Evolutionary conservation across 2,888 invertebrate species (phyloP).

Genomic region (Diadromus collaris): DNA sequence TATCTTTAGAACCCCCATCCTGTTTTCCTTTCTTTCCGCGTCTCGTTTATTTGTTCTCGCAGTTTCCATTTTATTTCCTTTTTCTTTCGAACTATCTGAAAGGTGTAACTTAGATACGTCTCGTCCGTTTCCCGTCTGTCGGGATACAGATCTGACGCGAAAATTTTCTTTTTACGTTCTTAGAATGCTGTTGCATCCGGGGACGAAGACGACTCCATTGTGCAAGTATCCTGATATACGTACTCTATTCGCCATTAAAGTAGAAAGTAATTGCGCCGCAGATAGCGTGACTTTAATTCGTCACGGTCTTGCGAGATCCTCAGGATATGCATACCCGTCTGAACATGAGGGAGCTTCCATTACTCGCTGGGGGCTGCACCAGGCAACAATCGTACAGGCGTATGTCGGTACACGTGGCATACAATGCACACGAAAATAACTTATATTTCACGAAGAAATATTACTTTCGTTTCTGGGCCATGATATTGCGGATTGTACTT

Average conservation of each 20-base stretch:
- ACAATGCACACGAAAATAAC: neutral
- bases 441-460: constrained; percentile 5
- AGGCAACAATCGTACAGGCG: neutral
- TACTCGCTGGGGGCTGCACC: constrained; percentile 4
- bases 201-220: no score
- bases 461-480: neutral
- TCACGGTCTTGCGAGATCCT: constrained; percentile 30
- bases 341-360: constrained; percentile 11
- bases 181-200: no score
- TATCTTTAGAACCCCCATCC: constrained; percentile 26
- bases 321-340: constrained; percentile 7
- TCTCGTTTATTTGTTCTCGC: constrained; percentile 19
- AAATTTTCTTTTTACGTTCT: constrained; percentile 31
- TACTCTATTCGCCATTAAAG: constrained; percentile 30
- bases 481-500: neutral
- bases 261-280: constrained; percentile 45
- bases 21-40: constrained; percentile 17
- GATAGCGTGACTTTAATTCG: constrained; percentile 46
- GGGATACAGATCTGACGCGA: constrained; percentile 12
- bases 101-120: constrained; percentile 40
- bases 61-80: constrained; percentile 3
- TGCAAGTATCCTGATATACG: neutral
- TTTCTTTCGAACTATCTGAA: constrained; percentile 29
- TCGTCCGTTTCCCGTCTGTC: constrained; percentile 36
- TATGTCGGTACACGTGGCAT: neutral